Evolutionary conservation across 1,140 invertebrate species (phyloP).

Genomic region (Elymnias hypermnestra): DNA sequence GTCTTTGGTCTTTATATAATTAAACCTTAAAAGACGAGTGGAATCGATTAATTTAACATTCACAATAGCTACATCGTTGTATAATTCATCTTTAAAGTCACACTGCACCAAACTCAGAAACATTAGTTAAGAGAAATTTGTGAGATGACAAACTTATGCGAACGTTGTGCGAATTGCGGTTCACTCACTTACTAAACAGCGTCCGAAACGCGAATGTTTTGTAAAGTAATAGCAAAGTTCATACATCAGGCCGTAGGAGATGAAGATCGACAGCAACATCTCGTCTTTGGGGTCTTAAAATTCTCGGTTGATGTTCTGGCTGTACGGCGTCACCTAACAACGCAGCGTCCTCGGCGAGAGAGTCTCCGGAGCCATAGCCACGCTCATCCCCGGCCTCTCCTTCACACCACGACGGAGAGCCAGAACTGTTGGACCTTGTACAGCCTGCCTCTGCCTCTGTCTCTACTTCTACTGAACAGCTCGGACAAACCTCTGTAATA

Average conservation of each 20-base stretch:
- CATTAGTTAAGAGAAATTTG: conserved; percentile 11
- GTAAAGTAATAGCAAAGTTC: conserved; percentile 19
- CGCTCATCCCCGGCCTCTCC: conserved; percentile 64
- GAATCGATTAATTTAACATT: conserved; percentile 33
- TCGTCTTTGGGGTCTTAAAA: conserved; percentile 49
- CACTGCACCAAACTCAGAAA: conserved; percentile 28
- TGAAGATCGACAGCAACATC: conserved; percentile 68
- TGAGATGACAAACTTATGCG: conserved; percentile 12
- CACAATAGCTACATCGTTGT: conserved; percentile 53
- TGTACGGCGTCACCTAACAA: conserved; percentile 62
- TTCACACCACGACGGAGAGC: conserved; percentile 75
- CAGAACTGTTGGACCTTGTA: conserved; percentile 66
- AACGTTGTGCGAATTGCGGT: conserved; percentile 6
- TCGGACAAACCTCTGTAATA: conserved; percentile 64
- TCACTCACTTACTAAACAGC: conserved; percentile 2
- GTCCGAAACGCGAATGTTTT: background rate
- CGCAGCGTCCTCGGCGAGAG: conserved; percentile 76
- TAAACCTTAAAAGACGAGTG: conserved; percentile 33
- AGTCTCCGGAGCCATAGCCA: conserved; percentile 74
- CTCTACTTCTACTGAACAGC: conserved; percentile 65
- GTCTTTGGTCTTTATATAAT: conserved; percentile 48
- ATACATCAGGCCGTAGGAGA: conserved; percentile 63
- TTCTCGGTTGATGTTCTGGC: conserved; percentile 39
- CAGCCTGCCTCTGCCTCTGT: conserved; percentile 53
- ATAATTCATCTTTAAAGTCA: conserved; percentile 37